Conservation (phyloP, 2,888 invertebrate species). For the Hypselothyrea guttata region DNA sequence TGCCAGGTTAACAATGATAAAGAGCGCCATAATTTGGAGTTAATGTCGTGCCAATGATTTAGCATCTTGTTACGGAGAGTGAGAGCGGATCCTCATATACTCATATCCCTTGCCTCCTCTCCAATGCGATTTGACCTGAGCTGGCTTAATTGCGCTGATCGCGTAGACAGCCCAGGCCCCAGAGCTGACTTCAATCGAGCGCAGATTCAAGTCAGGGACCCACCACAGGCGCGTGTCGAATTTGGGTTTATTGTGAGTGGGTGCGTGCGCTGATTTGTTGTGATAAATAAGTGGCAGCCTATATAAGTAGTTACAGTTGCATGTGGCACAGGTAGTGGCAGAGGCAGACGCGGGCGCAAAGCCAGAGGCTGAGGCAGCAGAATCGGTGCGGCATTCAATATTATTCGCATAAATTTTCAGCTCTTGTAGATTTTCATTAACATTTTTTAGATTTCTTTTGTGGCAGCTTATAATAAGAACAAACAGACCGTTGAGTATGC, state of each 20-base stretch:
- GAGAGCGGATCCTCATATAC: constrained; percentile 1
- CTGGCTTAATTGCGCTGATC: constrained; percentile 74
- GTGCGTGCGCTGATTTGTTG: constrained; percentile 77
- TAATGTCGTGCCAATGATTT: constrained; percentile 82
- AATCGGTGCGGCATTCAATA: constrained; percentile 18
- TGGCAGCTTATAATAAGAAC: constrained; percentile 65
- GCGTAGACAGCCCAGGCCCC: constrained; percentile 59
- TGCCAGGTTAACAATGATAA: constrained; percentile 80
- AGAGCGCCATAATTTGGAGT: constrained; percentile 81
- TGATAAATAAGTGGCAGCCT: constrained; percentile 79
- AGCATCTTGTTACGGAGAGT: constrained; percentile 79
- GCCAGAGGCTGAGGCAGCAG: constrained; percentile 1
- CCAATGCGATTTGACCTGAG: constrained; percentile 46
- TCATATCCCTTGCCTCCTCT: no score
- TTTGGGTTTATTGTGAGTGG: constrained; percentile 77
- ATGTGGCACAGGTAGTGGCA: neutral
- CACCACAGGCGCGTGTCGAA: constrained; percentile 77
- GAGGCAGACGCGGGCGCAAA: neutral
- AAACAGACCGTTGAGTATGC: constrained; percentile 77
- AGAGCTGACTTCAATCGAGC: constrained; percentile 16
- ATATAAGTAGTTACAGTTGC: constrained; percentile 52
- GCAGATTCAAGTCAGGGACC: constrained; percentile 31
- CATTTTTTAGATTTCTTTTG: constrained; percentile 61
- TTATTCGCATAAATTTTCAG: constrained; percentile 56
- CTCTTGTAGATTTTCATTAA: constrained; percentile 69